Conservation (phyloP, 2,797 vertebrate genomes). For the Gadopsis bispinosus region DNA sequence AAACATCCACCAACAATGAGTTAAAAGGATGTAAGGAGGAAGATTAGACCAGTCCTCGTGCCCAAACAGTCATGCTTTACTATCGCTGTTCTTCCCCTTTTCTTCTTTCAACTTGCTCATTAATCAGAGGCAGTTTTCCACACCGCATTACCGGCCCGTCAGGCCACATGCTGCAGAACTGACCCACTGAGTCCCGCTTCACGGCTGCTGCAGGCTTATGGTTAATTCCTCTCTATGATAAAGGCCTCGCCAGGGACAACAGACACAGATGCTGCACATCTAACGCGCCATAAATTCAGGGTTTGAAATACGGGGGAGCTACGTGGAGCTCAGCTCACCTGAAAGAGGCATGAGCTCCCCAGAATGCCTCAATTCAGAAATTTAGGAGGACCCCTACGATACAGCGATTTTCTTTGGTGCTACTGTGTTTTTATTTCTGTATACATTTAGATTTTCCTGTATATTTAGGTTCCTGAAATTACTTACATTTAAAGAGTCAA, state of each 20-base stretch:
- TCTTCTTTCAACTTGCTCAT: neutral
- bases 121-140: slow-evolving; percentile 1
- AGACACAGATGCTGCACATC: neutral
- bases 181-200: neutral
- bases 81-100: neutral
- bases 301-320: too few relatives aligned
- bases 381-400: too few relatives aligned
- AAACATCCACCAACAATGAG: neutral
- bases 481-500: too few relatives aligned
- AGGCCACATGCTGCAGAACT: slow-evolving; percentile 21
- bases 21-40: neutral
- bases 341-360: too few relatives aligned
- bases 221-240: neutral
- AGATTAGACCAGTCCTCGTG: neutral
- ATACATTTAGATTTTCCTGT: too few relatives aligned
- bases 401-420: too few relatives aligned
- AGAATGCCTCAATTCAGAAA: too few relatives aligned
- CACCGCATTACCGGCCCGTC: neutral
- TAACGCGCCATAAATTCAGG: slow-evolving; percentile 1
- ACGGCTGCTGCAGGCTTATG: neutral
- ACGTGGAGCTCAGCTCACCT: too few relatives aligned
- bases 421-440: too few relatives aligned
- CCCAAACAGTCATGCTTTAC: slow-evolving; percentile 1
- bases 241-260: neutral
- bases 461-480: too few relatives aligned